Conservation (phyloP, 2,797 vertebrate genomes). For the Rousettus madagascariensis region DNA sequence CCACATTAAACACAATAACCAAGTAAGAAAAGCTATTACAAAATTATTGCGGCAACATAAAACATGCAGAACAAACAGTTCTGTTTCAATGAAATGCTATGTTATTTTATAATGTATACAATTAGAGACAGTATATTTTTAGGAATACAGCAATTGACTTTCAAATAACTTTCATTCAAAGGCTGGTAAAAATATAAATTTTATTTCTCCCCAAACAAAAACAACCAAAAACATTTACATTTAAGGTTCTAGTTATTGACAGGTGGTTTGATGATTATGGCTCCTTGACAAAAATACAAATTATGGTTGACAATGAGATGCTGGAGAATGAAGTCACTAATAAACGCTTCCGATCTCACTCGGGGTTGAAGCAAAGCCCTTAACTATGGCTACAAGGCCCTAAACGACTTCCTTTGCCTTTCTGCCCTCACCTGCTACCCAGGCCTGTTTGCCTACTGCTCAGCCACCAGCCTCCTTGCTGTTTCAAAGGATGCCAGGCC, state of each 20-base stretch:
- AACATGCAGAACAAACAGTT: conserved; percentile 48
- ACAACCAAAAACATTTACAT: neutral
- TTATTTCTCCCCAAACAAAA: conserved; percentile 26
- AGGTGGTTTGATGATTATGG: neutral
- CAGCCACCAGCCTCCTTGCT: neutral
- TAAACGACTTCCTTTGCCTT: neutral
- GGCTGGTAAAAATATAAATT: conserved; percentile 10
- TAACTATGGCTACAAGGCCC: neutral
- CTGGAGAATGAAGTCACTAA: neutral
- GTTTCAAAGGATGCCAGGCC: neutral
- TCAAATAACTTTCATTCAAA: neutral
- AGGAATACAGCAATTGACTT: conserved; percentile 13
- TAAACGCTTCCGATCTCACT: neutral
- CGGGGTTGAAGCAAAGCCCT: neutral
- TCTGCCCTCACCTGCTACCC: neutral
- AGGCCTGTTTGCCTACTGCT: neutral
- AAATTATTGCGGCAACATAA: neutral
- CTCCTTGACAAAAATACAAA: neutral
- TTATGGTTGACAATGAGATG: neutral
- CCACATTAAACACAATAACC: neutral
- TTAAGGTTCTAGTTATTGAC: neutral
- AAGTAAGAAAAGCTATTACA: neutral
- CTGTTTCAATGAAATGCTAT: neutral
- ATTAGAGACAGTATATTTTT: neutral
- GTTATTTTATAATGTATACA: neutral